A percentile compares a stretch with the other conserved stretches of the same genome.
These are phyloP conservation scores for Nephila pilipes DNA, from an alignment of 1,140 invertebrate species.

Conservation along the genomic window DNA sequence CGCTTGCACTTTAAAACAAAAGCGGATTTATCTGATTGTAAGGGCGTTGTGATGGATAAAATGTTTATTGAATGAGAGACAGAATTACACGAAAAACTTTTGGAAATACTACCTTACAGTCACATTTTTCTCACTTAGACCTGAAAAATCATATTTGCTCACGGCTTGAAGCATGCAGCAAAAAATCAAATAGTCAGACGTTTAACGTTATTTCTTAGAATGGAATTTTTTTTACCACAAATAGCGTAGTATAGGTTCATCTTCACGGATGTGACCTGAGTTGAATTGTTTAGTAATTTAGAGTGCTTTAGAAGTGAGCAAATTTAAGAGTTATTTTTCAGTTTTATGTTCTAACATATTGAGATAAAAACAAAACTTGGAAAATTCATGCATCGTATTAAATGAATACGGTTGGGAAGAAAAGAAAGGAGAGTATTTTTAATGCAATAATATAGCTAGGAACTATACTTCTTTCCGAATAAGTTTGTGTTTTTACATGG, in stretches of 20 bases:
- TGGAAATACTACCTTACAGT: conserved; percentile 13
- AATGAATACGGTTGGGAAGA: no score
- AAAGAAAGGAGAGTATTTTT: no score
- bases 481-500: no score
- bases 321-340: no score
- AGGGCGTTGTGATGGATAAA: conserved; percentile 45
- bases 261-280: background rate
- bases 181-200: background rate
- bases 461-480: no score
- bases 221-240: background rate
- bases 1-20: conserved; percentile 26
- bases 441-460: no score
- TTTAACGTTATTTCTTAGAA: background rate
- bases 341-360: no score
- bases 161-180: background rate
- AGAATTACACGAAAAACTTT: conserved; percentile 48
- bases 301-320: background rate
- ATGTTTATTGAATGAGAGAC: conserved; percentile 61
- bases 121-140: conserved; percentile 72
- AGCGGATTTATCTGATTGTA: conserved; percentile 51
- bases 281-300: conserved; percentile 8
- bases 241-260: background rate
- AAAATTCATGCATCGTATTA: no score
- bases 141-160: conserved; percentile 19
- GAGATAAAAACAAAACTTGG: no score